A percentile compares a stretch with the other conserved stretches of the same genome.
These are phyloP conservation scores for Xenops minutus DNA, from an alignment of 2,797 vertebrate species.

Conservation along the genomic window DNA sequence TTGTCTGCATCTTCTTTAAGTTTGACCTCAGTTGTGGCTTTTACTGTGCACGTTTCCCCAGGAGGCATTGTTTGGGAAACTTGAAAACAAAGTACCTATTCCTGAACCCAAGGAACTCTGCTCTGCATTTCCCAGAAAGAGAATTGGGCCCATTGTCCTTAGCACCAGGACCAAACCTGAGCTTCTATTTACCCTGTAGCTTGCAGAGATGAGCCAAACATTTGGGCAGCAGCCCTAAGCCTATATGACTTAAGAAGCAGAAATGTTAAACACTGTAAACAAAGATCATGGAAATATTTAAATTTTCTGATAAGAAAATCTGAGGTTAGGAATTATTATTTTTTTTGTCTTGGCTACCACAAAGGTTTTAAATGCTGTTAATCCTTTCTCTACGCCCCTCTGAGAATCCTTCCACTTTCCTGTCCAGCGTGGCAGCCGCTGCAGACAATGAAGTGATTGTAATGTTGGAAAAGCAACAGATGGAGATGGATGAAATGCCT, in stretches of 20 bases:
- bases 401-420: neutral
- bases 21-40: neutral
- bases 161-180: neutral
- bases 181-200: slow-evolving; percentile 13
- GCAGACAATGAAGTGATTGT: slow-evolving; percentile 15
- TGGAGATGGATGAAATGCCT: neutral
- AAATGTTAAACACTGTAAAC: neutral
- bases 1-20: neutral
- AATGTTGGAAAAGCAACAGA: neutral
- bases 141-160: neutral
- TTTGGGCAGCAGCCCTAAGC: neutral
- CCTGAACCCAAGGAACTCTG: neutral
- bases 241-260: neutral
- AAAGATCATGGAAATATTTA: neutral
- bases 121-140: neutral
- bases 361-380: neutral
- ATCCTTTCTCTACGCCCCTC: neutral
- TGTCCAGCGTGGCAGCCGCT: neutral
- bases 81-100: neutral
- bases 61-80: neutral
- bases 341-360: neutral
- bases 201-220: neutral
- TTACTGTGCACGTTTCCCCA: accelerated
- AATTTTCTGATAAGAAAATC: slow-evolving; percentile 10
- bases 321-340: neutral